Conservation (phyloP, 2,888 invertebrate species). For the Brachyopa scutellaris region DNA sequence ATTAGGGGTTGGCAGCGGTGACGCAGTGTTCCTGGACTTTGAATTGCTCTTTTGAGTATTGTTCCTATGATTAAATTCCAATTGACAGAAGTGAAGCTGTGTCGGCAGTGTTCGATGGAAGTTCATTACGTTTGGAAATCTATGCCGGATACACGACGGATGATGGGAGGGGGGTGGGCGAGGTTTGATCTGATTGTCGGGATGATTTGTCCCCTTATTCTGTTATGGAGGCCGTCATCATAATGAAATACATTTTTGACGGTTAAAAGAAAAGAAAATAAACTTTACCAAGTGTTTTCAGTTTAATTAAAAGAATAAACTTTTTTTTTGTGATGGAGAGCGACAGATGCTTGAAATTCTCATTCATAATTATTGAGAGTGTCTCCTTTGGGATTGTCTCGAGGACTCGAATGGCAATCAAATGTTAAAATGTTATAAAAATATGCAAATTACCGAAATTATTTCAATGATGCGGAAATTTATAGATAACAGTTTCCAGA, state of each 20-base stretch:
- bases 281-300: slow-evolving; percentile 60
- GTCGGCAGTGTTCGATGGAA: slow-evolving; percentile 38
- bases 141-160: background rate
- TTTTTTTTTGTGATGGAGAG: slow-evolving; percentile 8
- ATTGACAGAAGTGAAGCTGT: slow-evolving; percentile 45
- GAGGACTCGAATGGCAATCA: slow-evolving; percentile 12
- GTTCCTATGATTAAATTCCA: slow-evolving; percentile 60
- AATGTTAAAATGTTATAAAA: slow-evolving; percentile 20
- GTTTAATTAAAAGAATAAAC: slow-evolving; percentile 61
- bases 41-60: slow-evolving; percentile 65
- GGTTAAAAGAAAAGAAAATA: slow-evolving; percentile 28
- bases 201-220: slow-evolving; percentile 54
- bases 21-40: slow-evolving; percentile 42
- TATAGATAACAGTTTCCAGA: background rate
- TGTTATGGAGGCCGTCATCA: slow-evolving; percentile 1
- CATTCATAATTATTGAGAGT: background rate
- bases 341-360: slow-evolving; percentile 43
- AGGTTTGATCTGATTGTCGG: slow-evolving; percentile 68
- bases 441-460: slow-evolving; percentile 28
- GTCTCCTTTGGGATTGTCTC: slow-evolving; percentile 33
- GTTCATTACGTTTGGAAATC: slow-evolving; percentile 63
- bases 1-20: slow-evolving; percentile 62
- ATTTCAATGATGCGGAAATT: slow-evolving; percentile 18
- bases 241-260: slow-evolving; percentile 64
- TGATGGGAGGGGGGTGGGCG: background rate